Conservation (phyloP, 2,888 invertebrate genomes). For the Craniophora ligustri region DNA sequence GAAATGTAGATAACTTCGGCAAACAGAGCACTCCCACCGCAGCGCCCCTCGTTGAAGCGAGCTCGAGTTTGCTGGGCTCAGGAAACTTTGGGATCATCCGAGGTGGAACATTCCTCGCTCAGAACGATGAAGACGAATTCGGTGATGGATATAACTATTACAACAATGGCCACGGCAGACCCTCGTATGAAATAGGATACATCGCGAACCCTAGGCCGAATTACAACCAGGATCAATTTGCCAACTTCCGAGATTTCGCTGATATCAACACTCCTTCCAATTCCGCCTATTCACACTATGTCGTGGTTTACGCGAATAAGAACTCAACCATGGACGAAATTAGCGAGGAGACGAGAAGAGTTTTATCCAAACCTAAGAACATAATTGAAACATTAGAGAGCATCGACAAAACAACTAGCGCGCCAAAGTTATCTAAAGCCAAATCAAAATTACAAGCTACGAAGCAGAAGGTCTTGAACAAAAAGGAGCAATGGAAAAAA, state of each 20-base stretch:
- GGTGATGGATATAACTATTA: conserved; percentile 89
- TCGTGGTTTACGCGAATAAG: conserved; percentile 95
- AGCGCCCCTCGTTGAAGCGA: conserved; percentile 84
- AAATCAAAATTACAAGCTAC: conserved; percentile 90
- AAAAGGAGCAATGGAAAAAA: conserved; percentile 85
- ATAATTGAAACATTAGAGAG: conserved; percentile 94
- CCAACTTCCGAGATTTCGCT: conserved; percentile 96
- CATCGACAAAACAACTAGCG: conserved; percentile 89
- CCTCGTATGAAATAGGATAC: conserved; percentile 89
- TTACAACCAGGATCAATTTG: conserved; percentile 94
- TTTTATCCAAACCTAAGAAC: conserved; percentile 91
- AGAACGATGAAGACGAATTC: conserved; percentile 91
- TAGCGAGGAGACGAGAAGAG: conserved; percentile 79
- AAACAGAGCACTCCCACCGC: conserved; percentile 75
- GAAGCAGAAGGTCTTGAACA: conserved; percentile 78
- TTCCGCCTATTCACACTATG: conserved; percentile 93
- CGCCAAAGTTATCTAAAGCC: conserved; percentile 87
- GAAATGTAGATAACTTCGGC: conserved; percentile 76
- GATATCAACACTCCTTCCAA: conserved; percentile 95
- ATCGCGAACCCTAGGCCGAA: conserved; percentile 92
- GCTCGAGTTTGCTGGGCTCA: conserved; percentile 92
- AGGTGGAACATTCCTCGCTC: conserved; percentile 95
- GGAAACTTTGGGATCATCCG: conserved; percentile 96
- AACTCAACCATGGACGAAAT: conserved; percentile 90
- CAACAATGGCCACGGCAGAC: conserved; percentile 92